These are phyloP conservation scores for Lasioglossum calceatum DNA, from an alignment of 2,888 invertebrate species.

Conservation along the genomic window DNA sequence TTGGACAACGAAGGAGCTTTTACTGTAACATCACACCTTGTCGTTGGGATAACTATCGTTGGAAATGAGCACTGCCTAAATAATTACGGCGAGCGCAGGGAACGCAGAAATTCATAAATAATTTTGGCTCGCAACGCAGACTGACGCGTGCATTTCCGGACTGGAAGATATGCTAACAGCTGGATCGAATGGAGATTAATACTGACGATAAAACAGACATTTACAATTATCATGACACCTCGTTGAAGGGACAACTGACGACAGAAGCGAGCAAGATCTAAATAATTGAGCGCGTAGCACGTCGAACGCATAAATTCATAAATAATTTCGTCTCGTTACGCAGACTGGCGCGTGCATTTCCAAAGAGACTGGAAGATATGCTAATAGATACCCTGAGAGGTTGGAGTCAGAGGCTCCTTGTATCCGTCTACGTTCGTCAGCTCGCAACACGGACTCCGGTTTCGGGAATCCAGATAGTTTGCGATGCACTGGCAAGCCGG, in stretches of 20 bases:
- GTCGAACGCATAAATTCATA: neutral
- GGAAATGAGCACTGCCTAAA: neutral
- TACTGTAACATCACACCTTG: neutral
- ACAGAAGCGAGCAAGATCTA: neutral
- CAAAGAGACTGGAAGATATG: constrained; percentile 51
- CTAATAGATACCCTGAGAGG: constrained; percentile 59
- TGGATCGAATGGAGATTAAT: neutral
- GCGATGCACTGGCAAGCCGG: constrained; percentile 16
- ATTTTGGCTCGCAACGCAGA: neutral
- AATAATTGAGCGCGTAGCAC: neutral
- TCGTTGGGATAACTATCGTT: neutral
- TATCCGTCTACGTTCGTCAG: constrained; percentile 56
- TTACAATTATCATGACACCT: neutral
- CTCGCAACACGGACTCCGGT: constrained; percentile 35
- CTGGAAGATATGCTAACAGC: constrained; percentile 57
- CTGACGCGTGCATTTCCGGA: constrained; percentile 14
- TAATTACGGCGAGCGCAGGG: neutral
- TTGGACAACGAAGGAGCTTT: too few relatives aligned
- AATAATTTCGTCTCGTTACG: neutral
- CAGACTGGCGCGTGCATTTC: neutral
- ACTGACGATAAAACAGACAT: neutral
- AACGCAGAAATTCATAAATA: neutral
- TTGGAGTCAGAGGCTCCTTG: constrained; percentile 12
- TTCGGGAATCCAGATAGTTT: constrained; percentile 47
- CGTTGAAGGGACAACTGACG: neutral